Base-by-base conservation (phyloP, 2,888 invertebrate species). In the Ctenicera cuprea region DNA sequence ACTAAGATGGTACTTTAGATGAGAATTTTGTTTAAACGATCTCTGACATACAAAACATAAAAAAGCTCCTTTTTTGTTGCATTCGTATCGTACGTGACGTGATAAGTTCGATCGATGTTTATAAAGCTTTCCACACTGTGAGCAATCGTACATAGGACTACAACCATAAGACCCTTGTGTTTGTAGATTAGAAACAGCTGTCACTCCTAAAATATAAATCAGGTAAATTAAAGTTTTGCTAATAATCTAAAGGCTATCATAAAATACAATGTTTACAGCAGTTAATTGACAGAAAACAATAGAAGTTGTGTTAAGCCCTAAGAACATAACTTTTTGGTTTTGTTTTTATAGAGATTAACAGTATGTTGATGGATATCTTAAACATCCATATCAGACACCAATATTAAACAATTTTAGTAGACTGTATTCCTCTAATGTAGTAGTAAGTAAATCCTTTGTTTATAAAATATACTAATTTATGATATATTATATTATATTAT, bases 91-190 rank as follows among this genome's bases (percentile, higher is more conserved):
- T 82, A 92, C 90, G 85, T 94, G 94, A 75, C 94, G 91, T 85
- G 92, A 93, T 82, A 95, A 89, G 76, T 94, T 94, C 80, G 94
- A 93, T 84, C 93, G 93, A 87, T 93, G 92, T 88, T 93, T 93
- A 90, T 96, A 96, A 81, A 92, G 91, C 88, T 95, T 95, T 79
- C 94, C 94, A 87, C 95, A 96, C n/a, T 48, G 48, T 20, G 48
- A 48, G n/a, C 48, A 48, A 16, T 48, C 48, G 16, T 38, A 12
- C 38, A 38, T 38, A 38, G 26, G 26, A 26, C 26, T 26, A 5
- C 26, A 26, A 2, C 3, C 38, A 11, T 38, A 38, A 38, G 38
- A 12, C 7, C 2, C 38, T 38, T 38, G 5, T 38, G 26, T 26
- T n/a, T n/a, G n/a, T n/a, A n/a, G n/a, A n/a, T n/a, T n/a, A n/a